Base-by-base conservation (phyloP, 1,140 invertebrate genomes). In the Melitaea cinxia region DNA sequence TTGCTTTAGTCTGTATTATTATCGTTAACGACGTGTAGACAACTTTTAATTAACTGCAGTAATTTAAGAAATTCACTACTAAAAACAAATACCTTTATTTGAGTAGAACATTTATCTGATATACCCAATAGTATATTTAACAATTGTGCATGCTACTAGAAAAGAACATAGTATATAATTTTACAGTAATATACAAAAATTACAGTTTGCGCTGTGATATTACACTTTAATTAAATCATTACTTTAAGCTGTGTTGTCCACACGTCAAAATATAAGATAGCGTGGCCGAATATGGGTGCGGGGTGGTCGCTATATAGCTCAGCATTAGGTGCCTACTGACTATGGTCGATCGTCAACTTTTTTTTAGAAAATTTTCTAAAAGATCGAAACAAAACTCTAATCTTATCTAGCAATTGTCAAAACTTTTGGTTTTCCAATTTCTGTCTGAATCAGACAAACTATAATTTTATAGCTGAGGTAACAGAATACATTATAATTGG, bases 241-340 rank as follows among this genome's bases (percentile, higher is more conserved):
- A 23, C 17, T 21, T 21, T 2, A 45, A 21, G 42, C 26, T 49
- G 70, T 79, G 81, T 85, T 85, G 85, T 82, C 84, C 70, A 72
- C 75, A 73, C 82, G 76, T 70, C 42, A 58, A 47, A 58, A 52
- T 33, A 33, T 59, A 62, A 55, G 6, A 47, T 57, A 73, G 75
- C 75, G 78, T 84, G 83, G 85, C 80, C 75, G 65, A 73, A 70
- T 66, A 72, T 73, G 83, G 83, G 84, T 88, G 83, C 82, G 87
- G 64, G 83, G 82, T 82, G 82, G 84, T 88, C 82, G 82, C 82
- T 83, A 78, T 72, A 75, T 58, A 68, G 68, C 73, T 68, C 70
- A 77, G 76, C 75, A 70, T 81, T 60, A 61, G 66, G 52, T 65
- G 66, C 56, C 66, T 68, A 64, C 65, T 39, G 60, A 65, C 58